These are phyloP conservation scores for Strix uralensis DNA, from an alignment of 2,113 vertebrate genomes.

Conservation along the genomic window DNA sequence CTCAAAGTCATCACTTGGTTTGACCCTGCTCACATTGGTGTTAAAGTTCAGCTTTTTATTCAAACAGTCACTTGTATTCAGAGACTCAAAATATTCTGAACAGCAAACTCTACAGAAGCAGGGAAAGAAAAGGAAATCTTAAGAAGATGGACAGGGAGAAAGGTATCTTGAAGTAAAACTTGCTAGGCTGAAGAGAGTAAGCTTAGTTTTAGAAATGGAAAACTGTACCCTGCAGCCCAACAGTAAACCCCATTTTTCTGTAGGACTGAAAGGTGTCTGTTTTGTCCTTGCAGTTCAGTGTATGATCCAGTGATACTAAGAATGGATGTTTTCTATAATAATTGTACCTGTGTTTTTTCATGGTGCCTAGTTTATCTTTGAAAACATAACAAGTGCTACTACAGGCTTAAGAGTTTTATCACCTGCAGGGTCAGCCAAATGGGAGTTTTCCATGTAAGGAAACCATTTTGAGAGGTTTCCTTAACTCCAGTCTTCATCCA, in stretches of 20 bases:
- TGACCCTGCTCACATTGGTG: background rate
- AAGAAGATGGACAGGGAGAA: background rate
- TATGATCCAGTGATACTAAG: background rate
- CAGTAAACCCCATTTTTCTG: background rate
- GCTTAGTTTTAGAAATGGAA: background rate
- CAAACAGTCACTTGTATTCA: background rate
- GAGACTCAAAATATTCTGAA: background rate
- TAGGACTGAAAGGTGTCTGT: background rate
- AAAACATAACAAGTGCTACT: background rate
- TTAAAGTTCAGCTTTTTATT: background rate
- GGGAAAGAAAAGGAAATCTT: background rate
- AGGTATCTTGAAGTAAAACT: background rate
- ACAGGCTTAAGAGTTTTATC: background rate
- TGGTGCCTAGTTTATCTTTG: background rate
- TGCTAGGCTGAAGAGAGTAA: background rate
- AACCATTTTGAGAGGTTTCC: background rate
- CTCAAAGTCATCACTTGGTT: background rate
- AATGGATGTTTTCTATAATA: background rate
- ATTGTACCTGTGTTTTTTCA: background rate
- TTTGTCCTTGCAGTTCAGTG: background rate
- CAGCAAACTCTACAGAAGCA: background rate
- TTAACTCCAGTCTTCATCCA: background rate
- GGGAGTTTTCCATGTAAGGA: background rate
- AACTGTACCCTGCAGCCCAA: background rate
- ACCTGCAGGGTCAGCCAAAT: background rate